Conservation (phyloP, 2,113 vertebrate species). For the Eudyptes chrysolophus region DNA sequence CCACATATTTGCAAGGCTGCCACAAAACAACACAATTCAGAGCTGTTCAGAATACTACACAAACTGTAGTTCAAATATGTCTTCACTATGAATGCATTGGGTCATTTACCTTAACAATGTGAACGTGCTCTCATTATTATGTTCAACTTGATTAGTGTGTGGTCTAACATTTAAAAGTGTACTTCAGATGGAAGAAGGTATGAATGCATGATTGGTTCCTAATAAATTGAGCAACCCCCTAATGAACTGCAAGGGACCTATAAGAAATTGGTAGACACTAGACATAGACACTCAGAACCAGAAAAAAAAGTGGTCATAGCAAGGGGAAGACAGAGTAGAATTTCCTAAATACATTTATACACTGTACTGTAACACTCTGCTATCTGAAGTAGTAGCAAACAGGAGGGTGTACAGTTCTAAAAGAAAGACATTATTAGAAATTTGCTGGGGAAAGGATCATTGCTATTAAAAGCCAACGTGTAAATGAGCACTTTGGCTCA, state of each 20-base stretch:
- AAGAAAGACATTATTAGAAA: not conserved
- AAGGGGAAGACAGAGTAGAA: not conserved
- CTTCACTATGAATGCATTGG: constrained; percentile 73
- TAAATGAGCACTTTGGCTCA: not conserved
- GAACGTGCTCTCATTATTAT: constrained; percentile 79
- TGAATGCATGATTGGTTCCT: constrained; percentile 81
- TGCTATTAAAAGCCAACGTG: not conserved
- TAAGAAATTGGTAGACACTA: constrained; percentile 54
- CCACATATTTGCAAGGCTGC: constrained; percentile 6
- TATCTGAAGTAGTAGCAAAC: not conserved
- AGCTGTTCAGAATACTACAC: constrained; percentile 60
- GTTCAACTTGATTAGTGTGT: constrained; percentile 81
- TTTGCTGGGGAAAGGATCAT: not conserved
- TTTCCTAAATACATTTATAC: not conserved
- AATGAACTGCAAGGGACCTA: constrained; percentile 74
- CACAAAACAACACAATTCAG: constrained; percentile 38
- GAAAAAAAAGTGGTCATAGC: constrained; percentile 22
- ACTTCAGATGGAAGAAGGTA: constrained; percentile 77
- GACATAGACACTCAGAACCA: constrained; percentile 44
- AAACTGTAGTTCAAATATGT: constrained; percentile 76
- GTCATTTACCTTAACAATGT: constrained; percentile 82
- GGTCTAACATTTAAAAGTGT: constrained; percentile 81
- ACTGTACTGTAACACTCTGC: not conserved
- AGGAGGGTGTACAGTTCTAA: not conserved
- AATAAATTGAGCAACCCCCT: constrained; percentile 76